phyloP scores from a whole-genome alignment of 2,113 vertebrate species.

The Rhegmatorhina hoffmannsi region DNA sequence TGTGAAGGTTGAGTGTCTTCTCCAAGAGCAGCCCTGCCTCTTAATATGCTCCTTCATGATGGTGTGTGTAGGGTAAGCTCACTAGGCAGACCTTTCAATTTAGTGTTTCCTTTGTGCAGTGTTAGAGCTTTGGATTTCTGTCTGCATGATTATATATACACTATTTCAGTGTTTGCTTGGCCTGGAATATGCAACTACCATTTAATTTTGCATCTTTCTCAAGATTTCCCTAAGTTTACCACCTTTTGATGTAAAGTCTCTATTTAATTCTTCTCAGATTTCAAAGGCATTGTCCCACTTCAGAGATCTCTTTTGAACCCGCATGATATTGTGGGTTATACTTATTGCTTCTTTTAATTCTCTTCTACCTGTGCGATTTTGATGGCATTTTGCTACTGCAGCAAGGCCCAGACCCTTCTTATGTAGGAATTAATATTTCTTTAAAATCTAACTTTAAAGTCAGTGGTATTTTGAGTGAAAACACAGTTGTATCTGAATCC shows the following conservation, averaged over 20 bases:
- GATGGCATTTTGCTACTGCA: neutral
- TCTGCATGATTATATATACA: neutral
- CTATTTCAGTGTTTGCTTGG: neutral
- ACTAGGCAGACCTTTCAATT: neutral
- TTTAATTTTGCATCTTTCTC: constrained; percentile 1
- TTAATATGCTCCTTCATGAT: neutral
- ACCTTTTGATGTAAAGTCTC: neutral
- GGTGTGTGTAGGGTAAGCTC: neutral
- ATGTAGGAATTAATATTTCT: neutral
- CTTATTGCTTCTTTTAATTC: neutral
- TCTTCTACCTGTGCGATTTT: neutral
- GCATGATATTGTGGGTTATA: neutral
- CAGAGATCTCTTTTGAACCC: neutral
- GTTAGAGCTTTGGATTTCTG: neutral
- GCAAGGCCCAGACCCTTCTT: neutral
- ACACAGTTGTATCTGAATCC: neutral
- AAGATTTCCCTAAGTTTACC: neutral
- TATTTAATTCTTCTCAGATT: neutral
- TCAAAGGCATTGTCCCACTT: constrained; percentile 10
- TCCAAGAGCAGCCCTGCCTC: neutral
- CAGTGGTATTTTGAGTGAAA: neutral
- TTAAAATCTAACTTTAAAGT: neutral
- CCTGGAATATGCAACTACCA: neutral
- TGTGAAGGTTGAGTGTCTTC: neutral
- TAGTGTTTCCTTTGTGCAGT: neutral